Percentiles rank a stretch among this genome's conserved stretches.
phyloP scores from a whole-genome alignment of 1,140 invertebrate species.

The Rhopalosiphum padi region DNA sequence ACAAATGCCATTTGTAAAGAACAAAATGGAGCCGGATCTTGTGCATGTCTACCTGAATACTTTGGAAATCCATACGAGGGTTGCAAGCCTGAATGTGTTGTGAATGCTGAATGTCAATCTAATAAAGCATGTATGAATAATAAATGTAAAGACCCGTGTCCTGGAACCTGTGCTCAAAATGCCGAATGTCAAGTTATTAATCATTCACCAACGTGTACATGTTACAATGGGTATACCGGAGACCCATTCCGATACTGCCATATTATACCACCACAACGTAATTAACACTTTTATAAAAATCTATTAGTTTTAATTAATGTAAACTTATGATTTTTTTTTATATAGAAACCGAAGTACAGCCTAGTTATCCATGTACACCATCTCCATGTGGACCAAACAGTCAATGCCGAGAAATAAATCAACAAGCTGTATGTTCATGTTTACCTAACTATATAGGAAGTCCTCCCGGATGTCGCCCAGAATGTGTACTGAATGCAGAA shows the following conservation, averaged over 20 bases:
- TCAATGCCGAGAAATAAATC: conserved; percentile 66
- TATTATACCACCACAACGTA: conserved; percentile 60
- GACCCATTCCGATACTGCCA: conserved; percentile 69
- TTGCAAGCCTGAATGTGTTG: conserved; percentile 74
- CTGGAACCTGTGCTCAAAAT: conserved; percentile 72
- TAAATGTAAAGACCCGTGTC: conserved; percentile 75
- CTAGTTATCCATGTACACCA: conserved; percentile 64
- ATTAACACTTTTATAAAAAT: conserved; percentile 11
- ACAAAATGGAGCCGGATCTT: conserved; percentile 72
- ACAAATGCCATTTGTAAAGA: conserved; percentile 75
- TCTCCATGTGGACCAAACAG: conserved; percentile 70
- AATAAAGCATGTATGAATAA: conserved; percentile 72
- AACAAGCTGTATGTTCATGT: conserved; percentile 68
- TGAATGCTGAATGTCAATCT: conserved; percentile 71
- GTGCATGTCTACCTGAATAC: conserved; percentile 69
- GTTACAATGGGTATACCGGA: conserved; percentile 70
- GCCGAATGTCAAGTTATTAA: conserved; percentile 74
- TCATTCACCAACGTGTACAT: conserved; percentile 74
- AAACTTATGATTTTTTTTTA: not conserved
- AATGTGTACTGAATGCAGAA: conserved; percentile 69
- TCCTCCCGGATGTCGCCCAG: conserved; percentile 68
- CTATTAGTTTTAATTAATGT: not conserved
- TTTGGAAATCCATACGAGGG: conserved; percentile 66
- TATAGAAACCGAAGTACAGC: conserved; percentile 58
- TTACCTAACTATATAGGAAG: conserved; percentile 67